Evolutionary conservation across 2,113 vertebrate species (phyloP), one percentile per base, ranked within the genome.

Genomic region (Gopherus flavomarginatus): DNA sequence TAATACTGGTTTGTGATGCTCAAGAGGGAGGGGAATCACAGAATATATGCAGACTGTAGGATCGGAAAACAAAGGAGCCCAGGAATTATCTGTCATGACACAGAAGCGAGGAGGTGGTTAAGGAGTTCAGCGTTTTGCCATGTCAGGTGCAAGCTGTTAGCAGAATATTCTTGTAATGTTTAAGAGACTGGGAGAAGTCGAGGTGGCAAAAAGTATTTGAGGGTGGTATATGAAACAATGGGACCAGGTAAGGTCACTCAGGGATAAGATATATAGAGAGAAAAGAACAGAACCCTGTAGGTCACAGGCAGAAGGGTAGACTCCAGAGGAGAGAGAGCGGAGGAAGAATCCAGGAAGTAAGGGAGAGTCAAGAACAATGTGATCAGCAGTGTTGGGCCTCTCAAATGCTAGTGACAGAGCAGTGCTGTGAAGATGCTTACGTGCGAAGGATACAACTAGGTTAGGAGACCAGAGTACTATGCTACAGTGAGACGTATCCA

Each of bases 261-360:
- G 31, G 50, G 31, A 87, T 83, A 80, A 96, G 84, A 79, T 77
- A 79, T 0, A 89, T 75, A 24, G 7, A 5, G 27, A 90, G 0
- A 1, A 52, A 38, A 93, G 29, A 29, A 85, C 24, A 86, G 47
- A 49, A 31, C 93, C 65, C 84, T 59, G 94, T 82, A 49, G 95
- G 93, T 95, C 86, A 93, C 87, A 94, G 82, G 81, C 1, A 82
- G n/a, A 24, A 79, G 87, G 57, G 91, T 53, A 93, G 90, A 94
- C 16, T 19, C 8, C 35, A n/a, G 16, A 65, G 16, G 16, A 19
- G 29, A 17, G 31, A 89, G 11, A 82, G n/a, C 2, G 0, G 1
- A 87, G 82, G 77, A 5, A 69, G 0, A 42, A 90, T 85, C 78
- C 90, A 94, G 81, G 81, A 84, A 16, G 89, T 56, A 92, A 85